Percentiles rank a stretch among this genome's conserved stretches.
These are phyloP conservation scores for Nebria brevicollis DNA, from an alignment of 2,888 invertebrate species.

Conservation along the genomic window DNA sequence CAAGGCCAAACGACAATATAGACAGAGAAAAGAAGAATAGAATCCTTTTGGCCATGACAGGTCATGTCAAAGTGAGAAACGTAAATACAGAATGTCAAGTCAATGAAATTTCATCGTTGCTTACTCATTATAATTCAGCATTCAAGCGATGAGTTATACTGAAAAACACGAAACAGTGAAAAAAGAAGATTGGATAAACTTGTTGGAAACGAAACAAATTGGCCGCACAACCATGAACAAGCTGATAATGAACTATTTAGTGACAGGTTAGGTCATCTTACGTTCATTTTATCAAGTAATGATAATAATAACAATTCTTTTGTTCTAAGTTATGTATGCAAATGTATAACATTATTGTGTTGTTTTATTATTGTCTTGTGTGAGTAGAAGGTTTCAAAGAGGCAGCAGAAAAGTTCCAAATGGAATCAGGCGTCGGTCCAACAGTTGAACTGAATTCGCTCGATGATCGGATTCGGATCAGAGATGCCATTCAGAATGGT, in stretches of 20 bases:
- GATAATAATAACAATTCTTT: constrained; percentile 20
- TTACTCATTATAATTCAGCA: not conserved
- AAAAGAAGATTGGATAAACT: constrained; percentile 79
- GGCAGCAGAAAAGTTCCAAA: constrained; percentile 95
- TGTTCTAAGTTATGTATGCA: constrained; percentile 25
- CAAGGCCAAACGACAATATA: too few relatives aligned
- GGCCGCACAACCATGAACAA: constrained; percentile 95
- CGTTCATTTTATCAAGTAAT: constrained; percentile 18
- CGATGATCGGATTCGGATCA: constrained; percentile 91
- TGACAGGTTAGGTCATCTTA: constrained; percentile 77
- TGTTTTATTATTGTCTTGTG: not conserved
- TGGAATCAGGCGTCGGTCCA: constrained; percentile 89
- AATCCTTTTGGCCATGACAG: not conserved
- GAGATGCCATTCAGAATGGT: constrained; percentile 93
- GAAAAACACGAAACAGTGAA: constrained; percentile 66
- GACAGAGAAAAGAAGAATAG: not conserved
- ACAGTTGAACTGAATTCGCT: constrained; percentile 83
- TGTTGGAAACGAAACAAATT: constrained; percentile 80
- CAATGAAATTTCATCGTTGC: not conserved
- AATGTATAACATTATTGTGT: not conserved
- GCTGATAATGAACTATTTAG: constrained; percentile 97
- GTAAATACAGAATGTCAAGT: not conserved
- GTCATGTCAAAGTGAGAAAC: not conserved
- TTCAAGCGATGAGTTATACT: constrained; percentile 64
- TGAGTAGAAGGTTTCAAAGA: constrained; percentile 91